These are phyloP conservation scores for Orthosia gothica DNA, from an alignment of 2,888 invertebrate species.

Conservation along the genomic window DNA sequence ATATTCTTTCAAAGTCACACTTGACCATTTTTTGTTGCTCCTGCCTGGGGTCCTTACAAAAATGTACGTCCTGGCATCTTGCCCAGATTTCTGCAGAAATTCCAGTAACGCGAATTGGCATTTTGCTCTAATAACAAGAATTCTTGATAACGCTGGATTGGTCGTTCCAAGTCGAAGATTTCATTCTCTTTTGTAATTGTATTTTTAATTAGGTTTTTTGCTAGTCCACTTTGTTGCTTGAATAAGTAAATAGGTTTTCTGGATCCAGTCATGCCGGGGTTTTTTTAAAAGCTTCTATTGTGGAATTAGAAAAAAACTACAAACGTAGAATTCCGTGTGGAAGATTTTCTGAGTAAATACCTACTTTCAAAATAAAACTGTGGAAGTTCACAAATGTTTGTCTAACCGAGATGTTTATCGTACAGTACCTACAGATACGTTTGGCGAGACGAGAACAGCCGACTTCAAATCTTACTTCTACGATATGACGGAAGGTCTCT, in stretches of 20 bases:
- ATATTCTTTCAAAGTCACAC: conserved; percentile 47
- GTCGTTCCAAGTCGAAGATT: conserved; percentile 34
- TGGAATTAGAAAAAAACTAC: background rate
- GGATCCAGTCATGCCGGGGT: background rate
- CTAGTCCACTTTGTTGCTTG: background rate
- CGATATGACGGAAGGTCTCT: too few relatives aligned
- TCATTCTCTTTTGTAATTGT: conserved; percentile 36
- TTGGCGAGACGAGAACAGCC: too few relatives aligned
- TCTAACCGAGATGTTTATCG: too few relatives aligned
- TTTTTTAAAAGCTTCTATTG: conserved; percentile 1
- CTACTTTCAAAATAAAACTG: too few relatives aligned
- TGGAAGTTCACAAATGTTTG: too few relatives aligned
- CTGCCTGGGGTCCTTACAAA: conserved; percentile 34
- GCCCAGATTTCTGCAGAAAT: conserved; percentile 55
- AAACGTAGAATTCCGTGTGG: too few relatives aligned
- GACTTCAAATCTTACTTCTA: too few relatives aligned
- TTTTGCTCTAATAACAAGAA: conserved; percentile 58
- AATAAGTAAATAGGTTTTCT: conserved; percentile 14
- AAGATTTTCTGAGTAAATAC: too few relatives aligned
- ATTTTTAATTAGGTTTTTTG: conserved; percentile 32
- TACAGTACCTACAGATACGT: too few relatives aligned
- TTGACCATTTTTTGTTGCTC: conserved; percentile 52
- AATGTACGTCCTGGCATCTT: conserved; percentile 56
- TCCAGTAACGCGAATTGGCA: conserved; percentile 50
- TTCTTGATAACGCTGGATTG: conserved; percentile 36